These are phyloP conservation scores for Diaphora mendica DNA, from an alignment of 2,888 invertebrate species.

Conservation along the genomic window DNA sequence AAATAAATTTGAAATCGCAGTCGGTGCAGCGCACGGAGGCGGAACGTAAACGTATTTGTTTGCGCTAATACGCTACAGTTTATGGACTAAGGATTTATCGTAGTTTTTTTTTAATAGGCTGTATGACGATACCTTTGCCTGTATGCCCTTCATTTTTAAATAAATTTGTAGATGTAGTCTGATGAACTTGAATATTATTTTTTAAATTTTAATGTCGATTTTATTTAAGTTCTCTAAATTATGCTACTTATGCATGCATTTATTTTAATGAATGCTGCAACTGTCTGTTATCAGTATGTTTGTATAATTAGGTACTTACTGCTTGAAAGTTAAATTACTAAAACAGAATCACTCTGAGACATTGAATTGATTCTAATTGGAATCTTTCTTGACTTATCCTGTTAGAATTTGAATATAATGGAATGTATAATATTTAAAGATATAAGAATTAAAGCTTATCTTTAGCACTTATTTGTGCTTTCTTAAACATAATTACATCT, in stretches of 20 bases:
- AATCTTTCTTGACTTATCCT: neutral
- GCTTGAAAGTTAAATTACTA: neutral
- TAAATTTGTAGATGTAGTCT: neutral
- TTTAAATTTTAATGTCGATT: neutral
- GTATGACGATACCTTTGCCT: conserved; percentile 25
- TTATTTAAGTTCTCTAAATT: neutral
- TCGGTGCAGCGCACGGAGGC: conserved; percentile 49
- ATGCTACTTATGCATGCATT: neutral
- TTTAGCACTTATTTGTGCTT: neutral
- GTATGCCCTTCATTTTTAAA: neutral
- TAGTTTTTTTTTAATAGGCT: conserved; percentile 40
- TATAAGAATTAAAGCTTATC: neutral
- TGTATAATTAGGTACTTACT: neutral
- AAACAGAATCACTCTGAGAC: neutral
- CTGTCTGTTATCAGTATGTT: neutral
- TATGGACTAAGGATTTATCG: conserved; percentile 43
- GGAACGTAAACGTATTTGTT: conserved; percentile 53
- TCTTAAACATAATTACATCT: neutral
- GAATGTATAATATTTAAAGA: neutral
- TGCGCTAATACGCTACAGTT: conserved; percentile 46
- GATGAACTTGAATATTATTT: neutral
- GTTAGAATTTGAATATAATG: neutral
- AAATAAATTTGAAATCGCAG: conserved; percentile 55
- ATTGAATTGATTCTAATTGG: conserved; percentile 8
- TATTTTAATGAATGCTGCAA: neutral